Base-by-base conservation (phyloP, 2,797 vertebrate species). In the Prionace glauca region DNA sequence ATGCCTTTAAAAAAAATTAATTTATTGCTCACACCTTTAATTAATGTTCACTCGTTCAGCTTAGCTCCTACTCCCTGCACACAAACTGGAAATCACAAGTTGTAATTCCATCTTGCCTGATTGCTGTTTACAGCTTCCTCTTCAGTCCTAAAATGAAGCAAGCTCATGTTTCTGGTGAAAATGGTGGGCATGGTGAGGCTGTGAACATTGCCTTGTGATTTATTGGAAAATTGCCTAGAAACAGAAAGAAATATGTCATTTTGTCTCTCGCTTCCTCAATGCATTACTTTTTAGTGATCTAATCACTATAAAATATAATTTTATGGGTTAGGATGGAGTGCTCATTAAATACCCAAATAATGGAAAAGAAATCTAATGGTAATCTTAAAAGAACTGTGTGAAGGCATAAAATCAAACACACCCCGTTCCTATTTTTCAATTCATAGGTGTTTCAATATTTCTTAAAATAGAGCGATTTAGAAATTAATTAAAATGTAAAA, bases 241-340 rank as follows among this genome's bases (percentile, higher is more conserved):
- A 95, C 93, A 74, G 93, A 95, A 94, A 77, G 93, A 95, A 95
- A 77, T 95, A 95, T 95, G 93, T 95, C 93, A 95, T 77, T 95
- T 95, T 77, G 93, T 95, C 93, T 95, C 93, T 60, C 24, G 93
- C 93, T 95, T 95, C 93, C 93, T 74, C 93, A 74, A 95, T 77
- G 93, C 71, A 95, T 95, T 95, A 74, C 41, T 50, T 77, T 95
- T 95, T 95, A 95, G 93, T 77, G 93, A 95, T 95, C 93, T 95
- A 95, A 95, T 95, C 93, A 95, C 93, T 95, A 95, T 95, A 95
- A 95, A 95, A 95, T 95, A 95, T 95, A 95, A 95, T 95, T 95
- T 95, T 95, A 95, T 95, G 50, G 93, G 93, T 95, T 95, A 95
- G 93, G 71, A 95, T 74, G 93, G 93, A 95, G 71, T 95, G 93